Evolutionary conservation across 2,113 vertebrate genomes (phyloP), one percentile per base, ranked within the genome.

Genomic region (Philantomba maxwellii): DNA sequence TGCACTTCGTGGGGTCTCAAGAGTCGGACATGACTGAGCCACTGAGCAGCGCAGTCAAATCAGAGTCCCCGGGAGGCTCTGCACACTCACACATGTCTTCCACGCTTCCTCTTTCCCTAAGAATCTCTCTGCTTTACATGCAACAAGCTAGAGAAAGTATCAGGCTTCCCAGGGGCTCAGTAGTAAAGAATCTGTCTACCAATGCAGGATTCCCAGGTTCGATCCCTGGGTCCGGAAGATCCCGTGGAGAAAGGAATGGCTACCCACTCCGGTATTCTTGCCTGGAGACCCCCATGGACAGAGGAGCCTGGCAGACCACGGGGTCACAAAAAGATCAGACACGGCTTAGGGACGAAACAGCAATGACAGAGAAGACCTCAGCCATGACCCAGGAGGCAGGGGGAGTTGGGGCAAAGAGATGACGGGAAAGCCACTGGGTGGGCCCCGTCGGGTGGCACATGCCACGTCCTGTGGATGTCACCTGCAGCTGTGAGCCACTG

Each of bases 21-120:
- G 39, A 26, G 6, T 26, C 0, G 0, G 36, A 43, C 36, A 26
- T 1, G 12, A 26, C 36, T 43, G 11, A 26, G 19, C 23, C 70
- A 26, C 23, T 70, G 23, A 26, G 39, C 6, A 75, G 6, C n/a
- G n/a, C 43, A 64, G 45, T 53, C 51, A n/a, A 13, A 28, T 87
- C 16, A 26, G 43, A 28, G 62, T 26, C 19, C 1, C 12, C 7
- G 30, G 1, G 53, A 26, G 53, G 4, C 3, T 39, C 43, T 28
- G 28, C 7, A 23, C 15, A 43, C 3, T n/a, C 43, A 5, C 64
- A n/a, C 6, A 73, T 75, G 43, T 21, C 5, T 3, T 28, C 33
- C n/a, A n/a, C 3, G 1, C 33, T 60, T 49, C 39, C 66, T 93
- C 66, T 62, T 58, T 43, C n/a, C 53, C 5, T 45, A 51, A 26